Base-by-base conservation (phyloP, 1,140 invertebrate species). In the Lerema accius region DNA sequence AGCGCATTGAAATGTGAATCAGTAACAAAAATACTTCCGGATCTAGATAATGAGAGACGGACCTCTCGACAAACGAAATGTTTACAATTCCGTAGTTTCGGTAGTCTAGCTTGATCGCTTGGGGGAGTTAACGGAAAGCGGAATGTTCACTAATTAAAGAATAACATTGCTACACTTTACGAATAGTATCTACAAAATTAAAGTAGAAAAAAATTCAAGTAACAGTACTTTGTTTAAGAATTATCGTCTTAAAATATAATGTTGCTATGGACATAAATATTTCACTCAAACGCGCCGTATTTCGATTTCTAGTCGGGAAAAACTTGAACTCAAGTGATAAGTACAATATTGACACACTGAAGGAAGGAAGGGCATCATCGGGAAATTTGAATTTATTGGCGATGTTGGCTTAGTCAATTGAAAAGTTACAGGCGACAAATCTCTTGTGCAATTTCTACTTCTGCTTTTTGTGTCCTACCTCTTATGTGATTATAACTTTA, bases 61-160 rank as follows among this genome's bases (percentile, higher is more conserved):
- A 37, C 32, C 35, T 17, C 37, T 51, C 11, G n/a, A n/a, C 49
- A 39, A 19, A 37, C 9, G 35, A 15, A 51, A 51, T 37, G 14
- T 51, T 17, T 35, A n/a, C 9, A 3, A 43, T 39, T 39, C 5
- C 19, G 19, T 26, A 46, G 10, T 46, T 26, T 26, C n/a, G n/a
- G n/a, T n/a, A n/a, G n/a, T n/a, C n/a, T n/a, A n/a, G n/a, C n/a
- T n/a, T n/a, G n/a, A n/a, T n/a, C n/a, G n/a, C n/a, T n/a, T n/a
- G n/a, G n/a, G n/a, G n/a, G n/a, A n/a, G n/a, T n/a, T n/a, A n/a
- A n/a, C n/a, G n/a, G n/a, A n/a, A n/a, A n/a, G n/a, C n/a, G 28
- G 53, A 58, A 70, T 56, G 63, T 66, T 42, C 50, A 40, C 63
- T 74, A 67, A 75, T 71, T 69, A 71, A 75, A 69, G 17, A 67